A percentile compares a stretch with the other conserved stretches of the same genome.
phyloP scores from a whole-genome alignment of 2,797 vertebrate genomes.

The Cynopterus sphinx region DNA sequence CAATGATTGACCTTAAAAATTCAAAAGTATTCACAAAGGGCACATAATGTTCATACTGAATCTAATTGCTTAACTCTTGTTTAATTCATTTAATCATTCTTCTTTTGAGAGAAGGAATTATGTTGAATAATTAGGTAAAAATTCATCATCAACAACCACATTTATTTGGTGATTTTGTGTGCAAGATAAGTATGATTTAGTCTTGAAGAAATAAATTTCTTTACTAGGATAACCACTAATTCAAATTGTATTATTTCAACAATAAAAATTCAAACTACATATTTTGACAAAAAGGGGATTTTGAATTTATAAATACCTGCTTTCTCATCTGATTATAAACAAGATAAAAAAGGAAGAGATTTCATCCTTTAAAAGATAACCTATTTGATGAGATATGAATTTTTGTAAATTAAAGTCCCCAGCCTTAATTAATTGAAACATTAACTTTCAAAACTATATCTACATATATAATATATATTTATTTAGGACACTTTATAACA shows the following conservation, averaged over 20 bases:
- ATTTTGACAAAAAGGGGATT: neutral
- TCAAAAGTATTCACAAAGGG: constrained; percentile 4
- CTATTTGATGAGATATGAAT: neutral
- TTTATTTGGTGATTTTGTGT: constrained; percentile 49
- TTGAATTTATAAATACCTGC: neutral
- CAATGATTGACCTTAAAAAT: constrained; percentile 68
- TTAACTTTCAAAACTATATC: neutral
- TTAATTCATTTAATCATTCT: constrained; percentile 78
- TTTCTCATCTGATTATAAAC: neutral
- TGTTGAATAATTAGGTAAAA: constrained; percentile 71
- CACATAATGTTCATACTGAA: neutral
- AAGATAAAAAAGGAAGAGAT: neutral
- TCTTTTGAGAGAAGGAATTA: constrained; percentile 52
- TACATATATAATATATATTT: neutral
- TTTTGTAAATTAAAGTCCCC: neutral
- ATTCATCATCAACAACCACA: constrained; percentile 41
- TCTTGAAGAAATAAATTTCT: neutral
- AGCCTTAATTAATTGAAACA: neutral
- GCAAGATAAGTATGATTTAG: neutral
- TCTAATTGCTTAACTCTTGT: constrained; percentile 72
- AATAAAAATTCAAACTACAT: neutral
- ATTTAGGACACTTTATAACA: neutral
- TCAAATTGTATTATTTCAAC: constrained; percentile 22
- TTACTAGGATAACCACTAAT: neutral
- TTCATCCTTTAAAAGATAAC: neutral